phyloP scores from a whole-genome alignment of 2,888 invertebrate genomes.

The Sphecodes monilicornis region DNA sequence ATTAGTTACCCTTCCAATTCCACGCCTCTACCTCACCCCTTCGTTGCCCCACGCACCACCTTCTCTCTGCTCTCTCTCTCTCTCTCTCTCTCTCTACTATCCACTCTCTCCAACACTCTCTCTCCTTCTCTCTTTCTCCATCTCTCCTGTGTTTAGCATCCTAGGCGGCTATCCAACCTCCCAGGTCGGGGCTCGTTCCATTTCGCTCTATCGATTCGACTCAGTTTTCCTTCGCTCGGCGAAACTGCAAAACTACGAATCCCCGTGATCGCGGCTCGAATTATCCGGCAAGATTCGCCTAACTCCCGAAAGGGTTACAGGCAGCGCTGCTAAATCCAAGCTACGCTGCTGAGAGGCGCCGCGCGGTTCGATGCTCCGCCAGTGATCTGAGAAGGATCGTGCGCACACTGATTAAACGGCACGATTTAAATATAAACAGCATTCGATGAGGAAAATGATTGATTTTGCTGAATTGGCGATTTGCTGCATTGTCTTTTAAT shows the following conservation, averaged over 20 bases:
- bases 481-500: no score
- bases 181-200: conserved; percentile 17
- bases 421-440: background rate
- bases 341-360: background rate
- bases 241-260: conserved; percentile 28
- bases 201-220: conserved; percentile 58
- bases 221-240: conserved; percentile 30
- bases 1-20: conserved; percentile 77
- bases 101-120: background rate
- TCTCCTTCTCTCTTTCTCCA: background rate
- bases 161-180: conserved; percentile 50
- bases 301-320: background rate
- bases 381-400: background rate
- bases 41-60: background rate
- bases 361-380: background rate
- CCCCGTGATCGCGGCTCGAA: conserved; percentile 20
- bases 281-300: conserved; percentile 15
- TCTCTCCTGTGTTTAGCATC: conserved; percentile 18
- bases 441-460: no score
- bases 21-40: conserved; percentile 16
- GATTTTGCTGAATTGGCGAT: no score
- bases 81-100: background rate
- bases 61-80: background rate
- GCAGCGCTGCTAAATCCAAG: background rate
- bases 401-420: background rate